Percentiles rank a stretch among this genome's conserved stretches.
Conservation (phyloP, 2,888 invertebrate genomes). For the Apomyelois bistriatella region DNA sequence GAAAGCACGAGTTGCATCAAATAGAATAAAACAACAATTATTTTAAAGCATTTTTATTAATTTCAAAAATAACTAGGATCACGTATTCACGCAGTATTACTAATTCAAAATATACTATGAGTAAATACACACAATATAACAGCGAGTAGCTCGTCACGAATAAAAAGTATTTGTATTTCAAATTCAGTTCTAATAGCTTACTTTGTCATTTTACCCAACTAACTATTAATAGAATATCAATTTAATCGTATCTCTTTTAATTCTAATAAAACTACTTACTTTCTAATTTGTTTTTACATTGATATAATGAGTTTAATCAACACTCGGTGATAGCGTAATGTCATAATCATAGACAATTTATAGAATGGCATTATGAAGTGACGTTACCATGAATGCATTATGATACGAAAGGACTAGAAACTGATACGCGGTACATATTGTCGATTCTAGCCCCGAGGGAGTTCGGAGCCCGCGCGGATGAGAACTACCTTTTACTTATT, state of each 20-base stretch:
- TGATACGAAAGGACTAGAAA: conserved; percentile 43
- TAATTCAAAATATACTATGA: conserved; percentile 69
- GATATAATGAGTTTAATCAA: conserved; percentile 30
- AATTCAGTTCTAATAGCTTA: conserved; percentile 60
- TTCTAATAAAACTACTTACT: conserved; percentile 59
- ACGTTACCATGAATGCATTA: conserved; percentile 33
- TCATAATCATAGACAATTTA: conserved; percentile 24
- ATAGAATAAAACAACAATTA: conserved; percentile 26
- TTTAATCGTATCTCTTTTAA: conserved; percentile 49
- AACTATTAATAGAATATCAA: conserved; percentile 59
- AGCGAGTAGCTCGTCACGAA: conserved; percentile 43
- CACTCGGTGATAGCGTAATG: conserved; percentile 34
- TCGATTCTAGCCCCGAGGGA: conserved; percentile 27
- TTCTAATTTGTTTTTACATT: conserved; percentile 60
- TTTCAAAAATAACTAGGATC: conserved; percentile 73
- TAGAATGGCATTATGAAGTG: conserved; percentile 20
- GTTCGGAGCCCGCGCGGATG: background rate
- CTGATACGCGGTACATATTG: conserved; percentile 25
- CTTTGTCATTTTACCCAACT: conserved; percentile 49
- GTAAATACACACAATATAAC: conserved; percentile 63
- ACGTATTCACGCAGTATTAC: conserved; percentile 71
- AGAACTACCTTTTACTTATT: background rate
- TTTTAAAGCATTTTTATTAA: conserved; percentile 74
- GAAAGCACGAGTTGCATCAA: background rate
- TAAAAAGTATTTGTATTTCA: conserved; percentile 42